phyloP scores from a whole-genome alignment of 2,113 vertebrate species.

The Illadopsis cleaveri region DNA sequence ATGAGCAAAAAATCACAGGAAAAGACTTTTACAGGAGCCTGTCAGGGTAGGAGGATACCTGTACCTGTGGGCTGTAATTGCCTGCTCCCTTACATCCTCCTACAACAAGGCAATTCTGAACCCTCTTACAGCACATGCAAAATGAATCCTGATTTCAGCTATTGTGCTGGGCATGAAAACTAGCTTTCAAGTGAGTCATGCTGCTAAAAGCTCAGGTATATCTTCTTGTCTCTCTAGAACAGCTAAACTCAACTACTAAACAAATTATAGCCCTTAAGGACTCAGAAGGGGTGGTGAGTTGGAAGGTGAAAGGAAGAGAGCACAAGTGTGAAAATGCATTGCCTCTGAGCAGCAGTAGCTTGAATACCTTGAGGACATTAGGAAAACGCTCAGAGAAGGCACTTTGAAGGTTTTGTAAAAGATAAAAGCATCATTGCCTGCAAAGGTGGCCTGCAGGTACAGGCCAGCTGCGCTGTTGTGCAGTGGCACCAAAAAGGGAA shows the following conservation, averaged over 20 bases:
- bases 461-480: neutral
- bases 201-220: neutral
- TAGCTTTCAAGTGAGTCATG: neutral
- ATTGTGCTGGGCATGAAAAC: neutral
- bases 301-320: neutral
- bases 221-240: conserved; percentile 2
- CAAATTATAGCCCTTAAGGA: neutral
- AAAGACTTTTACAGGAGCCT: neutral
- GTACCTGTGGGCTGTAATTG: neutral
- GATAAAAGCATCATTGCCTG: neutral
- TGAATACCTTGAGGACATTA: neutral
- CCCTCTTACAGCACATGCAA: neutral
- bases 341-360: neutral
- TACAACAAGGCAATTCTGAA: neutral
- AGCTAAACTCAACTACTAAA: neutral
- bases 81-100: neutral
- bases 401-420: neutral
- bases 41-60: neutral
- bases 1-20: neutral
- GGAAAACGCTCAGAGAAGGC: neutral
- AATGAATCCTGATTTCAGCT: neutral
- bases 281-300: neutral
- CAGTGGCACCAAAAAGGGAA: neutral
- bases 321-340: neutral
- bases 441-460: neutral